Conservation (phyloP, 2,888 invertebrate genomes). For the Metallyticus violacea region DNA sequence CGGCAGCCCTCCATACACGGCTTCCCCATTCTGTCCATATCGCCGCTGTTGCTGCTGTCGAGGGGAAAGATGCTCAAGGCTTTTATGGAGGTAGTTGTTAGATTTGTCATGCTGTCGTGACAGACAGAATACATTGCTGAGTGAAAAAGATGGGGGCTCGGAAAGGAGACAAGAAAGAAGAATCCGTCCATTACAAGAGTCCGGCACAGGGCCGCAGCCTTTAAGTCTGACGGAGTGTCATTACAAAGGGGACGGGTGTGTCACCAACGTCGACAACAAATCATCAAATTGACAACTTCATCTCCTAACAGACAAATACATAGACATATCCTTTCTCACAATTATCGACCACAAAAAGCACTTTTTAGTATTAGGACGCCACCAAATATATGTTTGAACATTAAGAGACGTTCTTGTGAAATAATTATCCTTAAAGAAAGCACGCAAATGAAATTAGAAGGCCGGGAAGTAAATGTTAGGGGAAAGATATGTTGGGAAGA, state of each 20-base stretch:
- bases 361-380: neutral
- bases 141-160: neutral
- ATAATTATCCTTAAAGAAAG: neutral
- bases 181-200: neutral
- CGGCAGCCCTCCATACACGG: neutral
- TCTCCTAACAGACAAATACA: neutral
- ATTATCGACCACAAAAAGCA: neutral
- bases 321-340: neutral
- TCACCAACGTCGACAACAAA: neutral
- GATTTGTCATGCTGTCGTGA: slow-evolving; percentile 34
- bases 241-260: neutral
- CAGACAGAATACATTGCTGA: slow-evolving; percentile 22
- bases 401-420: neutral
- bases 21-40: slow-evolving; percentile 25
- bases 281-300: neutral
- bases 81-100: slow-evolving; percentile 33
- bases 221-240: neutral
- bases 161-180: neutral
- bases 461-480: neutral
- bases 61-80: slow-evolving; percentile 20
- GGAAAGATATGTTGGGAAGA: too few species aligned
- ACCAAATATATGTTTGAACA: neutral
- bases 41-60: slow-evolving; percentile 2
- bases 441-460: neutral
- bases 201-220: neutral